Conservation (phyloP, 2,888 invertebrate genomes). For the Phortica okadai region DNA sequence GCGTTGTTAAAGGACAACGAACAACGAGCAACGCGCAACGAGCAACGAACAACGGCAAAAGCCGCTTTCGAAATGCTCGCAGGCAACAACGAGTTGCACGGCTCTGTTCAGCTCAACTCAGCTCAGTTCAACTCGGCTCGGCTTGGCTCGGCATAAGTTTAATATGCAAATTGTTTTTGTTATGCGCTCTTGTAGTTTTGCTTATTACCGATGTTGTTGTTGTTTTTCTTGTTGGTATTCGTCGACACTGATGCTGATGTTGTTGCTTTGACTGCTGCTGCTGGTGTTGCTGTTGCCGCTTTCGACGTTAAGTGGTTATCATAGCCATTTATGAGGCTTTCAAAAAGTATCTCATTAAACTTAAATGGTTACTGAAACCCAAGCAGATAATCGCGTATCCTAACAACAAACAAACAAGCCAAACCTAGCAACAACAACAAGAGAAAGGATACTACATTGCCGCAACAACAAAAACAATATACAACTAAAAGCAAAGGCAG, state of each 20-base stretch:
- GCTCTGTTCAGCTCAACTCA: constrained; percentile 38
- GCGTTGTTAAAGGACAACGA: constrained; percentile 27
- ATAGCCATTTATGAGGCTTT: constrained; percentile 70
- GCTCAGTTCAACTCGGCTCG: constrained; percentile 38
- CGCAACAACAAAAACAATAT: neutral
- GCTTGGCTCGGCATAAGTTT: constrained; percentile 59
- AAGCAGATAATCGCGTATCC: constrained; percentile 35
- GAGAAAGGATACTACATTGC: neutral
- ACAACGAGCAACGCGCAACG: constrained; percentile 31
- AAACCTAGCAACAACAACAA: constrained; percentile 11
- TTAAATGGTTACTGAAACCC: constrained; percentile 59
- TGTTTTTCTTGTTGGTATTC: constrained; percentile 8
- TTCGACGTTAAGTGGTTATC: constrained; percentile 71
- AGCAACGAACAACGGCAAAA: neutral
- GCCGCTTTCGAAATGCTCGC: neutral
- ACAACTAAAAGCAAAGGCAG: neutral
- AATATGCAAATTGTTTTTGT: constrained; percentile 72
- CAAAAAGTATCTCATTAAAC: constrained; percentile 73
- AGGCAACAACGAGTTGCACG: constrained; percentile 9
- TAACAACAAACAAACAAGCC: neutral
- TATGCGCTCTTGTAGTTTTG: constrained; percentile 26
- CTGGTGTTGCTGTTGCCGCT: constrained; percentile 33
- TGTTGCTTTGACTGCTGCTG: neutral
- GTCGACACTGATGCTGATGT: neutral
- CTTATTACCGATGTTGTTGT: constrained; percentile 24